Base-by-base conservation (phyloP, 2,113 vertebrate species). In the Numenius arquata region DNA sequence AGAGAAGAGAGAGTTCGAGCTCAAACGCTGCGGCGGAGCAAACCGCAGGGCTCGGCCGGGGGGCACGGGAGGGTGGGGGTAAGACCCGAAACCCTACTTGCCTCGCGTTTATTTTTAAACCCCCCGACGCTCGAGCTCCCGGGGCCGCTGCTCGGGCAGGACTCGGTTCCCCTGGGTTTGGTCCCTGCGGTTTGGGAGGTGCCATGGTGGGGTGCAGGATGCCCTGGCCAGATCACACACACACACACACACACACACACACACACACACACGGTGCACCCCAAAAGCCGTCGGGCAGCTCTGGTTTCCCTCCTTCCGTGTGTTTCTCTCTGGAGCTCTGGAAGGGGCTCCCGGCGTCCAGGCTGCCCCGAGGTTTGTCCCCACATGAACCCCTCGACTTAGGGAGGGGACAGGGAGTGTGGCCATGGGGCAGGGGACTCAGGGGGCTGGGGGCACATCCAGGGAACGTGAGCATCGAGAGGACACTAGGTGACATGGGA, bases 31-130 rank as follows among this genome's bases (percentile, higher is more conserved):
- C 76, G 23, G 25, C 8, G 25, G 76, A 34, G 63, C 83, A 93
- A 95, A 95, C 94, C 94, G 21, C 95, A 91, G 79, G 83, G 87
- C 92, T 80, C 29, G 76, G 90, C 87, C 45, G 18, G 38, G 67
- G 83, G 80, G 87, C 87, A 55, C 17, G 58, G 26, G 58, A 43
- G 92, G 90, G 92, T 5, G 85, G 93, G 71, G 95, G 75, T 58
- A 56, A 77, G 72, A 41, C 85, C 92, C 72, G 20, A 89, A 96
- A 94, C 92, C 40, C 11, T 6, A 22, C 43, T 11, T 30, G 15
- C 72, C 36, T 89, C 87, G 84, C 5, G 0, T 67, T 93, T 95
- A 86, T 93, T 93, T 93, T 94, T 94, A 96, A 53, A 27, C 30
- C 71, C 74, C 18, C 21, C 26, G 1, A 29, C 6, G 2, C 45